Conservation (phyloP, 1,140 invertebrate species). For the Oedothorax gibbosus region DNA sequence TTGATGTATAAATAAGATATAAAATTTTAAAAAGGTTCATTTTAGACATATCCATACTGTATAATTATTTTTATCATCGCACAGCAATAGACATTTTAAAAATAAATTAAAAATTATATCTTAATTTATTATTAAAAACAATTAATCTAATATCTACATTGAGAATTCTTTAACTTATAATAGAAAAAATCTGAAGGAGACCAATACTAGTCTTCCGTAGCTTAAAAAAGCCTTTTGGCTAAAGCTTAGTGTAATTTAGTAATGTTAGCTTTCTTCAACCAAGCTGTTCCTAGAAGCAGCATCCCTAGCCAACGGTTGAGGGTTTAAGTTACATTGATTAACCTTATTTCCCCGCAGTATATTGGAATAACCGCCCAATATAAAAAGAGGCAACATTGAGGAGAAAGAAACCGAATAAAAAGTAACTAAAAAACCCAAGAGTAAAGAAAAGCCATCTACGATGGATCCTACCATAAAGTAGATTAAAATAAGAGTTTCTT, state of each 20-base stretch:
- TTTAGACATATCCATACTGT: too few species aligned
- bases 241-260: conserved; percentile 56
- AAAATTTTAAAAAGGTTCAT: too few species aligned
- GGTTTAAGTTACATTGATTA: conserved; percentile 47
- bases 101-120: too few species aligned
- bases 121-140: too few species aligned
- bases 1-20: too few species aligned
- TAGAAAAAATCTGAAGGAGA: too few species aligned
- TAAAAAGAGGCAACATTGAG: background rate
- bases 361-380: conserved; percentile 20
- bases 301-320: conserved; percentile 36
- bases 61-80: too few species aligned
- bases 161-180: too few species aligned
- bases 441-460: conserved; percentile 40
- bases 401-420: conserved; percentile 12
- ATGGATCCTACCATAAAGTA: conserved; percentile 35
- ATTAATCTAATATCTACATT: too few species aligned
- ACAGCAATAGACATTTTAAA: too few species aligned
- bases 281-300: conserved; percentile 26
- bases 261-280: conserved; percentile 47
- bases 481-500: conserved; percentile 52
- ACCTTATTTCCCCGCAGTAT: conserved; percentile 42
- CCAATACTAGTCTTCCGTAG: background rate
- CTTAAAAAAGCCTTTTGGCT: conserved; percentile 43
- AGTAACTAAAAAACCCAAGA: conserved; percentile 41